Evolutionary conservation across 2,113 vertebrate species (phyloP).

Genomic region (Tychaedon coryphoeus): DNA sequence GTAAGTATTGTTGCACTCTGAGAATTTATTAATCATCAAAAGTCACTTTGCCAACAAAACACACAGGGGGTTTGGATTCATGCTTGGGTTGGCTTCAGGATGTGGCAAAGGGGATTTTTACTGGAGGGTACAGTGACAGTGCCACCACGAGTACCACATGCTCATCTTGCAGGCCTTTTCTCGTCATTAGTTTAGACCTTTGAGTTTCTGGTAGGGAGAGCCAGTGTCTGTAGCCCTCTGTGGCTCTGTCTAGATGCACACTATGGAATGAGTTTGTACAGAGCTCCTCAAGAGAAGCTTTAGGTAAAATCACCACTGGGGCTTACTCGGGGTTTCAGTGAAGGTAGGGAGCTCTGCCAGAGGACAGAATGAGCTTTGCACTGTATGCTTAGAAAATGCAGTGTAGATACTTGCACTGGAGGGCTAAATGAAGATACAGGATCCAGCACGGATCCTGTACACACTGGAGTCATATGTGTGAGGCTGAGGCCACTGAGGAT

Average conservation of each 20-base stretch:
- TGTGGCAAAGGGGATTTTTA: background rate
- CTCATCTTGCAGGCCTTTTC: background rate
- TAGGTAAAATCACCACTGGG: background rate
- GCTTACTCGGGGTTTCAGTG: background rate
- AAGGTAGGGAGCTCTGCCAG: background rate
- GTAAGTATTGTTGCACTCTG: background rate
- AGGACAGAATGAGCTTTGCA: background rate
- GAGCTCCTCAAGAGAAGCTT: background rate
- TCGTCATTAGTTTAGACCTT: background rate
- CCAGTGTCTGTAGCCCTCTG: fast-evolving
- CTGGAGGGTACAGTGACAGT: background rate
- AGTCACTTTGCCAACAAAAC: background rate
- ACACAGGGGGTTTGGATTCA: background rate
- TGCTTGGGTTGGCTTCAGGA: background rate
- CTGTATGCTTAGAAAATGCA: background rate
- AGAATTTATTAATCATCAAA: background rate
- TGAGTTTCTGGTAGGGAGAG: background rate
- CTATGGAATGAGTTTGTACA: background rate
- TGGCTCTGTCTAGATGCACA: background rate
- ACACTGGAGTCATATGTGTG: fast-evolving
- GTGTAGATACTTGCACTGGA: background rate
- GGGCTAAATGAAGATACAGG: background rate
- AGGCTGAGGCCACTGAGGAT: background rate
- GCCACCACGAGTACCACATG: fast-evolving
- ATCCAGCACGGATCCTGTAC: background rate